Evolutionary conservation across 2,797 vertebrate genomes (phyloP).

Genomic region (Harpagifer antarcticus): DNA sequence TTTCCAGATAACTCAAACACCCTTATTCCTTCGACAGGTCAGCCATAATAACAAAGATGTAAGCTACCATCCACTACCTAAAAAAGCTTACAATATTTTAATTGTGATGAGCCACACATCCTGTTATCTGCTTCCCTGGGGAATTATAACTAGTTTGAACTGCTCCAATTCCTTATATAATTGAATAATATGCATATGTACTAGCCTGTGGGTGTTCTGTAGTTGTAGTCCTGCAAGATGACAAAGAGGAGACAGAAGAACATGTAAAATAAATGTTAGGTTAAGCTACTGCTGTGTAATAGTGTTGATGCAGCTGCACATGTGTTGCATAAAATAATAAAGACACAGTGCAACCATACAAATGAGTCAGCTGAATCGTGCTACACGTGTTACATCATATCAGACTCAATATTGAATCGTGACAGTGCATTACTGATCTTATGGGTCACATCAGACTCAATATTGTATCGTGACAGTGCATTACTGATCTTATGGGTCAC

Average conservation of each 20-base stretch:
- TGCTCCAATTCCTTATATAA: not conserved
- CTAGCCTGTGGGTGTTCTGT: not conserved
- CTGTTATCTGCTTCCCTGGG: not conserved
- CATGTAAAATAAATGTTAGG: not conserved
- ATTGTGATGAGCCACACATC: not conserved
- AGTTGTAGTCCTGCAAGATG: slow-evolving; percentile 1
- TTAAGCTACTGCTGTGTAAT: not conserved
- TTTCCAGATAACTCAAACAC: too few species aligned
- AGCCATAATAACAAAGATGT: too few species aligned
- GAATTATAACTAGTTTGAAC: not conserved
- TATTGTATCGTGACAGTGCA: slow-evolving; percentile 66
- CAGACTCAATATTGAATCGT: slow-evolving; percentile 45
- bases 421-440: slow-evolving; percentile 53
- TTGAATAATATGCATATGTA: not conserved
- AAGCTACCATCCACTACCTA: too few species aligned
- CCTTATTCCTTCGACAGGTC: too few species aligned
- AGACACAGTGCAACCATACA: slow-evolving; percentile 12
- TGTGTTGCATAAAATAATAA: not conserved
- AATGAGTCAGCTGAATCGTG: slow-evolving; percentile 51
- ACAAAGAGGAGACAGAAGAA: not conserved
- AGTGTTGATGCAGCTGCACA: slow-evolving; percentile 17
- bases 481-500: too few species aligned
- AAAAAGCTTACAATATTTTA: not conserved
- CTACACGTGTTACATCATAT: slow-evolving; percentile 46
- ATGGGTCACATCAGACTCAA: not conserved